These are phyloP conservation scores for Oligia fasciuncula DNA, from an alignment of 2,888 invertebrate species.

Conservation along the genomic window DNA sequence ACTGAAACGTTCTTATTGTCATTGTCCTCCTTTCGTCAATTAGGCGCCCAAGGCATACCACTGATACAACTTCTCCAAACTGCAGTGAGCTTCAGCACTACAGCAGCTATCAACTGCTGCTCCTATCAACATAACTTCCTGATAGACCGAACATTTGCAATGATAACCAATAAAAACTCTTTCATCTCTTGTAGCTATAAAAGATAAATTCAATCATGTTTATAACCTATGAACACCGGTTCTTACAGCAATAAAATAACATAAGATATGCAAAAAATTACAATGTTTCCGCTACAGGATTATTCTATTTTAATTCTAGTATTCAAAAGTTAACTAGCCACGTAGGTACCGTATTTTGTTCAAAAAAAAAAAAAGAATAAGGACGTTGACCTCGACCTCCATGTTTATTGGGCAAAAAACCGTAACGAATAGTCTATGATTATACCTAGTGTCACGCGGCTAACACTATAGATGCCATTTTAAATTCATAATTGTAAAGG, in stretches of 20 bases:
- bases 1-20: not conserved
- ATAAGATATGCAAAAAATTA: constrained; percentile 3
- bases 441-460: constrained; percentile 59
- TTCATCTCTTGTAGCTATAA: not conserved
- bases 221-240: constrained; percentile 4
- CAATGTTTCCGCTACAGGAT: not conserved
- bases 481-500: constrained; percentile 45
- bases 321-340: constrained; percentile 29
- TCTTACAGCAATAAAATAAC: constrained; percentile 9
- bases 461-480: constrained; percentile 57
- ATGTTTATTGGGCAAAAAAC: constrained; percentile 64
- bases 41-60: not conserved
- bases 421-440: constrained; percentile 65
- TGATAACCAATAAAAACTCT: not conserved
- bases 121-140: not conserved
- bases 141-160: not conserved
- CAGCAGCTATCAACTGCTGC: not conserved
- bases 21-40: too few species aligned
- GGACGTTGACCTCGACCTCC: constrained; percentile 47
- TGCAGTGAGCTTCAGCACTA: not conserved
- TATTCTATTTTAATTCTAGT: constrained; percentile 15
- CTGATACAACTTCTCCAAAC: not conserved
- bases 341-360: constrained; percentile 35
- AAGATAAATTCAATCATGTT: not conserved
- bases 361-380: constrained; percentile 31